Percentiles rank a stretch among this genome's conserved stretches.
These are phyloP conservation scores for Dicycla oo DNA, from an alignment of 2,888 invertebrate species.

Conservation along the genomic window DNA sequence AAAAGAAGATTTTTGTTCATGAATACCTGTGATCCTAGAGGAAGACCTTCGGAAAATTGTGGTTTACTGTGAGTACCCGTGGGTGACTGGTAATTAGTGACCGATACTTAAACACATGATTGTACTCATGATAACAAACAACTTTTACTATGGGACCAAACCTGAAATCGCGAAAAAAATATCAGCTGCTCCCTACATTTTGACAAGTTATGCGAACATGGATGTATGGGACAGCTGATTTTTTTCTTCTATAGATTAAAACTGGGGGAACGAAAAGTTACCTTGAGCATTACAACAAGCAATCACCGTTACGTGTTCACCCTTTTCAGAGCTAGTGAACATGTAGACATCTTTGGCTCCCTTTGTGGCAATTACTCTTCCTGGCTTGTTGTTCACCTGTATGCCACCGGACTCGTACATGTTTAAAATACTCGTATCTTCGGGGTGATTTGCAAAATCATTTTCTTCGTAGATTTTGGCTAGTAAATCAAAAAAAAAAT, in stretches of 20 bases:
- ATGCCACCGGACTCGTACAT: slow-evolving; percentile 71
- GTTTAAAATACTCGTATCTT: slow-evolving; percentile 74
- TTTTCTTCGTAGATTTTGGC: slow-evolving; percentile 56
- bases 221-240: too few species aligned
- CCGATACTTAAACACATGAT: too few species aligned
- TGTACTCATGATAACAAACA: too few species aligned
- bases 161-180: too few species aligned
- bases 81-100: too few species aligned
- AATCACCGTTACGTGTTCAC: slow-evolving; percentile 69
- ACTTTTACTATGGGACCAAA: too few species aligned
- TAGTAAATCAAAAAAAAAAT: slow-evolving; percentile 65
- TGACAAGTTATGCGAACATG: too few species aligned
- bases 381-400: slow-evolving; percentile 72
- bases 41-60: slow-evolving; percentile 31
- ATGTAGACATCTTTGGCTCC: slow-evolving; percentile 63
- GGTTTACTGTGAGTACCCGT: slow-evolving; percentile 32
- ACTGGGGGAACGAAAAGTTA: slow-evolving; percentile 42
- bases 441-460: slow-evolving; percentile 65
- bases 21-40: slow-evolving; percentile 1
- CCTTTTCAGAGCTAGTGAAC: slow-evolving; percentile 45
- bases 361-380: slow-evolving; percentile 71
- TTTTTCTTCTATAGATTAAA: slow-evolving; percentile 32
- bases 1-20: neutral
- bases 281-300: slow-evolving; percentile 73
- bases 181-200: too few species aligned